phyloP scores from a whole-genome alignment of 2,113 vertebrate species.

The Cricetomys ansorgei region DNA sequence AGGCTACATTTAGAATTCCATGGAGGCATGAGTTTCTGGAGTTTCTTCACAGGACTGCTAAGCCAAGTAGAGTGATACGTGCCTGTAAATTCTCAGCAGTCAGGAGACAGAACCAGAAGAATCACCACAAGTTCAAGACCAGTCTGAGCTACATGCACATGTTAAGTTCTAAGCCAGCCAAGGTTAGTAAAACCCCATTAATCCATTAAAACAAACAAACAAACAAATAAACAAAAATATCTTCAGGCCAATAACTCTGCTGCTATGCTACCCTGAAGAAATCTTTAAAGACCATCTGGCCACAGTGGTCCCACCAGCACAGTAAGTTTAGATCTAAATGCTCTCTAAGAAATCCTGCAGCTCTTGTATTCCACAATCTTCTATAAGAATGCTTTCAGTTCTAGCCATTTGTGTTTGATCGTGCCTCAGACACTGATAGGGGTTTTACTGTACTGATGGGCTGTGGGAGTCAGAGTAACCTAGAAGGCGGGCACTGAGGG shows the following conservation, averaged over 20 bases:
- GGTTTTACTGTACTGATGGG: slow-evolving; percentile 3
- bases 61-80: neutral
- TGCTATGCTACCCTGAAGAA: neutral
- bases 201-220: neutral
- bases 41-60: neutral
- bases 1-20: neutral
- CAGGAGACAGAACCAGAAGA: neutral
- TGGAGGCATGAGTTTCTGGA: neutral
- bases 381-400: neutral
- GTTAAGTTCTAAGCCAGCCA: neutral
- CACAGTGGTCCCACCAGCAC: neutral
- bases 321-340: slow-evolving; percentile 6
- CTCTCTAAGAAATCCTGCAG: neutral
- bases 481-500: neutral
- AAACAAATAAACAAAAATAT: neutral
- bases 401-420: neutral
- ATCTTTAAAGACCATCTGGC: neutral
- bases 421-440: neutral
- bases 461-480: neutral
- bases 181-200: neutral
- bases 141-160: neutral
- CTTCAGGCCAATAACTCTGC: neutral
- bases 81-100: neutral
- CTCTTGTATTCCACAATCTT: slow-evolving; percentile 43
- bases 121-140: neutral